These are phyloP conservation scores for Lepidurus couesii DNA, from an alignment of 1,140 invertebrate species.

Conservation along the genomic window DNA sequence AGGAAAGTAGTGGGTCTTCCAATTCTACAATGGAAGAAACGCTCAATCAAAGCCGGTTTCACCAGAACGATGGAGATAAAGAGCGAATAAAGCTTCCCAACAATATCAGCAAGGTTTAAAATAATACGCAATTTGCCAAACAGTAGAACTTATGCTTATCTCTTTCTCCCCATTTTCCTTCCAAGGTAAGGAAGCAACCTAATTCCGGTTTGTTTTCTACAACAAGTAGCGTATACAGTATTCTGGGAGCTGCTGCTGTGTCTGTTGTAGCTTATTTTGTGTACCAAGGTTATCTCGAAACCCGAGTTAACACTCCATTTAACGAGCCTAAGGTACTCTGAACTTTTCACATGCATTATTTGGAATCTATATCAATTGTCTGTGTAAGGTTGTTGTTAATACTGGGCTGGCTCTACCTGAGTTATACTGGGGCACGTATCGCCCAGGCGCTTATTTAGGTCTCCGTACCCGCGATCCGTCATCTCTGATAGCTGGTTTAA, in stretches of 20 bases:
- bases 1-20: background rate
- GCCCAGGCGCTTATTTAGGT: constrained; percentile 82
- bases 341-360: background rate
- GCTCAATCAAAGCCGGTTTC: too few species aligned
- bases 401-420: constrained; percentile 66
- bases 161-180: background rate
- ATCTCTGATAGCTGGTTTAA: constrained; percentile 83
- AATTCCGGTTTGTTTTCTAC: background rate
- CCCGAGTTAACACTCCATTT: constrained; percentile 73
- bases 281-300: constrained; percentile 76
- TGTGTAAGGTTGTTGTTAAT: constrained; percentile 52
- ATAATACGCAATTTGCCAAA: too few species aligned
- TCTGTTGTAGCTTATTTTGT: constrained; percentile 63
- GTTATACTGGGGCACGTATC: constrained; percentile 87
- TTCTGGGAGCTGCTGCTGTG: constrained; percentile 36
- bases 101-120: too few species aligned
- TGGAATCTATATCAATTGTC: too few species aligned
- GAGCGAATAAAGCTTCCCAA: too few species aligned
- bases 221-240: constrained; percentile 20
- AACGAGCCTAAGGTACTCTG: constrained; percentile 42
- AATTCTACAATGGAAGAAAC: too few species aligned
- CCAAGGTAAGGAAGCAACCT: too few species aligned
- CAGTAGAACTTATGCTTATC: too few species aligned
- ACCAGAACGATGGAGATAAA: too few species aligned
- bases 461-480: constrained; percentile 80